phyloP scores from a whole-genome alignment of 64 coral and sea anemone genomes.

The Orbicella faveolata region DNA sequence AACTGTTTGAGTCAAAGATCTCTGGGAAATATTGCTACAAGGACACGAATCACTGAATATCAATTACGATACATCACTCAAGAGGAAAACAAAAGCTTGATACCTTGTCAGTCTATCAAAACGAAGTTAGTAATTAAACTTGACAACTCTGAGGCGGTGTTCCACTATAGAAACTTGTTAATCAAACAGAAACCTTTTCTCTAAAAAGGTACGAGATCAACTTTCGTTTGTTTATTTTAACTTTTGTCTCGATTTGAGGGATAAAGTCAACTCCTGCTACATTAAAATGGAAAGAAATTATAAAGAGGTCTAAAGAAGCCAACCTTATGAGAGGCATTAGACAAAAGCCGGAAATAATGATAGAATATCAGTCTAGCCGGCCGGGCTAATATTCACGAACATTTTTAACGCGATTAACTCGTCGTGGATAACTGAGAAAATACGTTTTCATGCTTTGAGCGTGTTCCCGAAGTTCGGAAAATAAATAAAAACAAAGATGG shows the following conservation, averaged over 20 bases:
- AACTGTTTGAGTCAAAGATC: neutral
- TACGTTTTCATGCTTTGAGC: too few relatives aligned
- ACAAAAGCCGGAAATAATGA: neutral
- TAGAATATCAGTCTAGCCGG: neutral
- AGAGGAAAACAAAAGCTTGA: neutral
- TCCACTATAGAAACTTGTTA: neutral
- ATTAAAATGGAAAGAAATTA: neutral
- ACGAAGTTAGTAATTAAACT: neutral
- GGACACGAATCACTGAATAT: neutral
- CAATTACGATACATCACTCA: neutral
- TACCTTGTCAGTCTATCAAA: neutral
- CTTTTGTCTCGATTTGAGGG: too few relatives aligned
- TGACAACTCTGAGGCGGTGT: neutral
- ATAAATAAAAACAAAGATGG: neutral
- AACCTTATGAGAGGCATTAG: neutral
- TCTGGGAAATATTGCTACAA: neutral
- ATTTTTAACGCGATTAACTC: too few relatives aligned
- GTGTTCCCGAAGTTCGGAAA: too few relatives aligned
- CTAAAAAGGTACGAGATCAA: neutral
- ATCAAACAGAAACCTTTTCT: constrained; percentile 6
- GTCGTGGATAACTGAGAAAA: too few relatives aligned
- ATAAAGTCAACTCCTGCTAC: too few relatives aligned
- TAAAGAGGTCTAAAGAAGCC: too few relatives aligned
- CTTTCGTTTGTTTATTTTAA: neutral
- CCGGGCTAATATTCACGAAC: too few relatives aligned